Evolutionary conservation across 2,888 invertebrate species (phyloP), one percentile per base, ranked within the genome.

Genomic region (Octonoba sinensis): DNA sequence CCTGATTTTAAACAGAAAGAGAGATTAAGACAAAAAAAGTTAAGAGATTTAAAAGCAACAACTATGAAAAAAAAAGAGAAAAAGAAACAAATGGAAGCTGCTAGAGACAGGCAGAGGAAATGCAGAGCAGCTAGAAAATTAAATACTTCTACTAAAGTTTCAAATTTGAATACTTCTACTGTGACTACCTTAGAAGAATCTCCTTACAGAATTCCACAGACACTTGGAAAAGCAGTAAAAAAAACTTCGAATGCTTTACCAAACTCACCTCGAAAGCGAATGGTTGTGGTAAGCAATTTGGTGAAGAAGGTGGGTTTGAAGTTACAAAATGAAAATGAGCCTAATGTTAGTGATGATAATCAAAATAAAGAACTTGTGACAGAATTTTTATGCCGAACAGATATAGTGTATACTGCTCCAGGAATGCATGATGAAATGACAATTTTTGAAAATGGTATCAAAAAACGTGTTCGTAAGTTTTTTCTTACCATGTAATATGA

Each of bases 61-160:
- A 51, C 18, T 51, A 51, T 51, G 51, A n/a, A 2, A 51, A 51
- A 51, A 51, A 51, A 18, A 51, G 51, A 51, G 51, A 51, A 51
- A 51, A 51, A 51, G 51, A 51, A 51, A 51, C 51, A 51, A 51
- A 51, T 51, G 51, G 51, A 51, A 51, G 51, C 51, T 4, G 51
- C 51, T 4, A 51, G 51, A 51, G 51, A 51, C 3, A 51, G 51
- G 51, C 15, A 51, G 51, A 51, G 51, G 11, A 51, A 51, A 51
- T 51, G 51, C 51, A 51, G 51, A 51, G 51, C 51, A 51, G 11
- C 51, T 3, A 51, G 8, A 11, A 51, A 51, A 11, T 4, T 51
- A 51, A 51, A 51, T 15, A 51, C 3, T 51, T 51, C 51, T 51
- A 51, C 11, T 51, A 11, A 51, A 51, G 3, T 11, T 18, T 51